These are phyloP conservation scores for Microctenopoma steveboyesi DNA, from an alignment of 2,797 vertebrate genomes.

Conservation along the genomic window DNA sequence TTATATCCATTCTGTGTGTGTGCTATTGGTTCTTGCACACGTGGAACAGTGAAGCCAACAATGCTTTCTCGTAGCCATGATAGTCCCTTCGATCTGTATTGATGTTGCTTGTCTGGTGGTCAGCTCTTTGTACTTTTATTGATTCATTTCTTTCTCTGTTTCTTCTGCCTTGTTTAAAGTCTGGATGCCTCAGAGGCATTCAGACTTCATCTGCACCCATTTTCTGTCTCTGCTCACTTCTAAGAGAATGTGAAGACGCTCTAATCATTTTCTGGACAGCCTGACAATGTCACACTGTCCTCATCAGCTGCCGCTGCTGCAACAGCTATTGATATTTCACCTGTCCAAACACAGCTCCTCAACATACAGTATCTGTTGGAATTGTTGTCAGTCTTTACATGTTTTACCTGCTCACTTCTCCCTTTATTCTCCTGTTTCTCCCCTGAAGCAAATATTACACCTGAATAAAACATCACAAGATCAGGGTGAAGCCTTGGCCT, in stretches of 20 bases:
- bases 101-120: constrained; percentile 30
- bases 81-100: constrained; percentile 20
- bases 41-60: background rate
- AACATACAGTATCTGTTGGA: background rate
- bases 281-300: constrained; percentile 37
- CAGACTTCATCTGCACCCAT: too few relatives aligned
- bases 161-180: constrained; percentile 29
- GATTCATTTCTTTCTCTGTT: constrained; percentile 33
- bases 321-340: constrained; percentile 2
- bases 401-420: constrained; percentile 17
- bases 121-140: constrained; percentile 34
- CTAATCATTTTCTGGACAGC: constrained; percentile 6
- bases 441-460: constrained; percentile 21
- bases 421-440: background rate
- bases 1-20: background rate
- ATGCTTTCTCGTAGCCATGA: constrained; percentile 7
- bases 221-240: background rate
- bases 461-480: constrained; percentile 61
- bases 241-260: background rate
- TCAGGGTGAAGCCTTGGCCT: constrained; percentile 39
- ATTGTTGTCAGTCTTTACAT: background rate
- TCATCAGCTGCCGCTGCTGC: constrained; percentile 19
- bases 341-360: constrained; percentile 1
- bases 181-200: constrained; percentile 7
- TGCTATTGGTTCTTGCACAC: background rate